Conservation (phyloP, 2,113 vertebrate species). For the Psophia crepitans region DNA sequence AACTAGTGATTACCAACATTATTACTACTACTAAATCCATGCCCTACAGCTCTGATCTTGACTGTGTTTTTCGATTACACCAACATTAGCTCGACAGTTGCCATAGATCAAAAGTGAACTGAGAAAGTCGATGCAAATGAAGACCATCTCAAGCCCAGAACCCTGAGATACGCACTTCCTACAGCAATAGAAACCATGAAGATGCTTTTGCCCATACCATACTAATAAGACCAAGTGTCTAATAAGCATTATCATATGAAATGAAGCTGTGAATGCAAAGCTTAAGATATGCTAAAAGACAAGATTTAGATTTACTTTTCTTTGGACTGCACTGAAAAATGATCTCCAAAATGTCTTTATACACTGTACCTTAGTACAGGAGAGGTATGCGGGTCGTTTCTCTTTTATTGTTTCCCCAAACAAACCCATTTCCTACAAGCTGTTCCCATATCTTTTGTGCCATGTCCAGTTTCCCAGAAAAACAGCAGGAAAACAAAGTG, state of each 20-base stretch:
- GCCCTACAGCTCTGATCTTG: background rate
- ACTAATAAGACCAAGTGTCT: background rate
- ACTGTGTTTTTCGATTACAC: background rate
- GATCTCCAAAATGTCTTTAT: background rate
- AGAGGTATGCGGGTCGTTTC: background rate
- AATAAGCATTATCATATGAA: background rate
- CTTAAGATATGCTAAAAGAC: background rate
- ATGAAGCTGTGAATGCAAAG: background rate
- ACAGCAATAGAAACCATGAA: background rate
- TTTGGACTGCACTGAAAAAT: background rate
- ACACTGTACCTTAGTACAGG: background rate
- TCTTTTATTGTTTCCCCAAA: slow-evolving; percentile 51
- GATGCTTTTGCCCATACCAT: background rate
- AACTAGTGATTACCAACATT: background rate
- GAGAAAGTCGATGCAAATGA: background rate
- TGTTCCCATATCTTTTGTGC: slow-evolving; percentile 56
- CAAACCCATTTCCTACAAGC: slow-evolving; percentile 49
- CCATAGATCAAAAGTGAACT: background rate
- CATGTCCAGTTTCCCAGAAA: slow-evolving; percentile 47
- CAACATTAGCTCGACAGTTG: background rate
- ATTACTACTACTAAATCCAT: background rate
- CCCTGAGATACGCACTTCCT: background rate
- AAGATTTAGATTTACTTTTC: background rate
- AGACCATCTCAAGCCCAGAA: background rate
- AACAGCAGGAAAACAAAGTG: slow-evolving; percentile 66